Evolutionary conservation across 1,140 invertebrate genomes (phyloP), one percentile per base, ranked within the genome.

Genomic region (Antheraea mylitta): DNA sequence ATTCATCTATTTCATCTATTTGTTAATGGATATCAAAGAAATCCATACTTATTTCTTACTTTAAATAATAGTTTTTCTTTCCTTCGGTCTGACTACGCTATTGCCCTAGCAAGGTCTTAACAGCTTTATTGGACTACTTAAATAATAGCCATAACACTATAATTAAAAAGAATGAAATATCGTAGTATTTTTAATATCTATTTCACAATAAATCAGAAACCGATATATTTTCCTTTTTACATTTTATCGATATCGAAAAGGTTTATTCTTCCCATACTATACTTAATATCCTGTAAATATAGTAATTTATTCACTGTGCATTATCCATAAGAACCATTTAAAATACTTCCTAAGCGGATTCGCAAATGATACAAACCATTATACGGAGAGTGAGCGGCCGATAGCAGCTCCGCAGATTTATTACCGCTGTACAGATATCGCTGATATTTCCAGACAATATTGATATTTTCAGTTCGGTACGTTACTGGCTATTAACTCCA

Each of bases 301-400:
- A 0, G 11, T 53, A 53, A 53, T 53, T 53, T 53, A 53, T 53
- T 53, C 13, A 9, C 45, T 13, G 45, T 53, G 13, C 7, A 61
- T 30, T 18, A 19, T 9, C 60, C 36, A 22, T 53, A 53, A 53
- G 45, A 53, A 53, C 45, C 11, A 5, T 53, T 69, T 62, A 69
- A 80, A 86, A 86, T 85, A 87, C 81, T 89, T 87, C 76, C 75
- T 85, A 78, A 84, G 84, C 85, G 84, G 81, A 87, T 61, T 89
- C 82, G 82, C 87, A 86, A 87, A 90, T 90, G 89, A 92, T 92
- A 85, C 77, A 85, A 87, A 89, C 86, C 89, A 91, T 91, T 83
- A 81, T 77, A 66, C 81, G 69, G 80, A 82, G 83, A 85, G 85
- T 78, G 86, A 80, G 80, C 80, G 83, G 71, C 76, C 79, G 87